Percentiles rank a stretch among this genome's conserved stretches.
These are phyloP conservation scores for Styela plicata DNA, from an alignment of 23 tunicate species.

Conservation along the genomic window DNA sequence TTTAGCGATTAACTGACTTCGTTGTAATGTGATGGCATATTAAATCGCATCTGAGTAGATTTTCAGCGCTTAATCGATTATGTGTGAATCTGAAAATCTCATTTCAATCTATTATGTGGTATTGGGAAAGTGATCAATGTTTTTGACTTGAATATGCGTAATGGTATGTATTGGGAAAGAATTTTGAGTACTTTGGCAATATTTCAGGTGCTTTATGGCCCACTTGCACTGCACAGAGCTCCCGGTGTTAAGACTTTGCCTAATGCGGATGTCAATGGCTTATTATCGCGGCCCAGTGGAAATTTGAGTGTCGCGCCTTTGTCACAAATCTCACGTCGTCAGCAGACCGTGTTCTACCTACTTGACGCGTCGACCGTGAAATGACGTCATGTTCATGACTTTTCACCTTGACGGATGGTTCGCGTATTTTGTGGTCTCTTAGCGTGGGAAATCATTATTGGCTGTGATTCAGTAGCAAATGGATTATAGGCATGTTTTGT, in stretches of 20 bases:
- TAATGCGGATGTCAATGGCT: background rate
- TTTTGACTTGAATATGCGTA: too few relatives aligned
- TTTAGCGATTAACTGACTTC: too few relatives aligned
- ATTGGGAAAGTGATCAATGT: too few relatives aligned
- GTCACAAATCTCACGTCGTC: background rate
- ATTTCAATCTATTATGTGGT: too few relatives aligned
- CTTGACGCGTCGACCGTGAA: background rate
- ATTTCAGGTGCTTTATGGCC: background rate
- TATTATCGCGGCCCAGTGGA: background rate
- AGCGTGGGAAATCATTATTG: background rate
- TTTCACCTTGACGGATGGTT: background rate
- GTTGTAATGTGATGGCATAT: too few relatives aligned
- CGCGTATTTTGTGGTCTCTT: background rate
- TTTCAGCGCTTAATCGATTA: too few relatives aligned
- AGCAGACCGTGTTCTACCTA: background rate
- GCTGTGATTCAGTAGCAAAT: background rate
- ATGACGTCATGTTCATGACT: background rate
- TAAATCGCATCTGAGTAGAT: too few relatives aligned
- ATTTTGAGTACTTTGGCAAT: background rate
- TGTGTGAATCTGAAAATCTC: too few relatives aligned
- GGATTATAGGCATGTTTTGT: too few relatives aligned
- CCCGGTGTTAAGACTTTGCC: background rate
- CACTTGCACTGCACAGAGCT: background rate
- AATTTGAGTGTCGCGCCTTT: background rate
- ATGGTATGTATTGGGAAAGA: background rate